Percentiles rank a stretch among this genome's conserved stretches.
These are phyloP conservation scores for Serinus canaria DNA, from an alignment of 2,113 vertebrate species.

Conservation along the genomic window DNA sequence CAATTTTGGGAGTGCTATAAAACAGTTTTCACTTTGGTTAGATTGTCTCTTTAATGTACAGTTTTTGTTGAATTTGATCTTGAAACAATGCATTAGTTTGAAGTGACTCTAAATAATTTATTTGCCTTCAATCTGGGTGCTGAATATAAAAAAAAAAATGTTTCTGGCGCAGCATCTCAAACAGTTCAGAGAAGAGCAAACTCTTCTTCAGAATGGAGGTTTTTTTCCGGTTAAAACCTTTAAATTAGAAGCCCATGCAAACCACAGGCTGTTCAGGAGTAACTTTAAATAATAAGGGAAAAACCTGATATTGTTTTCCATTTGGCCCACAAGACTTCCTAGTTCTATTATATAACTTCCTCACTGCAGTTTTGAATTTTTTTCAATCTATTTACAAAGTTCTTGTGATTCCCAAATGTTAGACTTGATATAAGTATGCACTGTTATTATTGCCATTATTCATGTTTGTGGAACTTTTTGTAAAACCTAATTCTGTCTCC, in stretches of 20 bases:
- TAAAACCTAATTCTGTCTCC: neutral
- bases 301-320: neutral
- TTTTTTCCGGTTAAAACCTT: neutral
- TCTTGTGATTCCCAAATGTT: neutral
- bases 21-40: neutral
- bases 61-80: neutral
- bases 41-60: neutral
- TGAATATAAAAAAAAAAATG: neutral
- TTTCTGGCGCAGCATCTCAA: neutral
- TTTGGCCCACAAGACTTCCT: neutral
- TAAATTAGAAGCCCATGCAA: neutral
- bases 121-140: neutral
- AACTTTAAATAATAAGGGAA: neutral
- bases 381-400: neutral
- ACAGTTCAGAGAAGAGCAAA: neutral
- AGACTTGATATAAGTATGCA: fast-evolving
- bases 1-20: neutral
- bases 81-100: neutral
- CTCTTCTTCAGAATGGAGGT: neutral
- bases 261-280: neutral
- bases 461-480: neutral
- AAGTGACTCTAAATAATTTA: neutral
- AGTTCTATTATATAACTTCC: neutral
- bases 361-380: neutral
- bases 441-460: neutral